These are phyloP conservation scores for Eleginops maclovinus DNA, from an alignment of 2,113 vertebrate genomes.

Conservation along the genomic window DNA sequence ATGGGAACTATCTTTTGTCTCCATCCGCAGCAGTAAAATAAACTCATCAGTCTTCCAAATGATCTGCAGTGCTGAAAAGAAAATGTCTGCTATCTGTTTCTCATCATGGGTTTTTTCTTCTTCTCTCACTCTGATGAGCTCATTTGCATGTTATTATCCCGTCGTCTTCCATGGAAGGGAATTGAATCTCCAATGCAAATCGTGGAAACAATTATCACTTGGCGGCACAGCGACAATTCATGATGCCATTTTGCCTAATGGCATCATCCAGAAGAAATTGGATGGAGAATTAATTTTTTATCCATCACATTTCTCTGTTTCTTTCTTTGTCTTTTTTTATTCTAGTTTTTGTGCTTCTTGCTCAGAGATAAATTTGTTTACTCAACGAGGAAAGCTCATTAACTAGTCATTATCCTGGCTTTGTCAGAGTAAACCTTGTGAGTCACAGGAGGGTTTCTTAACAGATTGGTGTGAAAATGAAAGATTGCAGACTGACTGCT, in stretches of 20 bases:
- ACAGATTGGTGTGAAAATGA: slow-evolving; percentile 54
- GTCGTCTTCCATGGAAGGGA: slow-evolving; percentile 31
- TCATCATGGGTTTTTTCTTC: slow-evolving; percentile 44
- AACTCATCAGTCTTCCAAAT: slow-evolving; percentile 57
- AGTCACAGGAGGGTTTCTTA: slow-evolving; percentile 30
- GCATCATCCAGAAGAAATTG: slow-evolving; percentile 22
- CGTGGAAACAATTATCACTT: slow-evolving; percentile 57
- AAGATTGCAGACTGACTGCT: slow-evolving; percentile 27
- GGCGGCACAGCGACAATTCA: neutral
- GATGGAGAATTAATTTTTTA: neutral
- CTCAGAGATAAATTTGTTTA: slow-evolving; percentile 39
- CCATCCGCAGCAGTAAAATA: slow-evolving; percentile 30
- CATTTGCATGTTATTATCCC: slow-evolving; percentile 77
- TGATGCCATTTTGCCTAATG: slow-evolving; percentile 41
- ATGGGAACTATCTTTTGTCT: slow-evolving; percentile 43
- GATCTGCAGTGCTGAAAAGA: slow-evolving; percentile 24
- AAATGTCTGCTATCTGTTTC: slow-evolving; percentile 47
- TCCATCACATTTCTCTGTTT: slow-evolving; percentile 21
- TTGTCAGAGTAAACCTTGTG: slow-evolving; percentile 57
- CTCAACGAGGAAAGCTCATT: slow-evolving; percentile 42
- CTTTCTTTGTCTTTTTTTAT: slow-evolving; percentile 5
- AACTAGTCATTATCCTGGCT: slow-evolving; percentile 40
- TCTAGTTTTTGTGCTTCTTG: neutral
- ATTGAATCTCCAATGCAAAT: slow-evolving; percentile 73
- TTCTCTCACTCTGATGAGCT: slow-evolving; percentile 50